Conservation (phyloP, 2,797 vertebrate species). For the Prunella strophiata region DNA sequence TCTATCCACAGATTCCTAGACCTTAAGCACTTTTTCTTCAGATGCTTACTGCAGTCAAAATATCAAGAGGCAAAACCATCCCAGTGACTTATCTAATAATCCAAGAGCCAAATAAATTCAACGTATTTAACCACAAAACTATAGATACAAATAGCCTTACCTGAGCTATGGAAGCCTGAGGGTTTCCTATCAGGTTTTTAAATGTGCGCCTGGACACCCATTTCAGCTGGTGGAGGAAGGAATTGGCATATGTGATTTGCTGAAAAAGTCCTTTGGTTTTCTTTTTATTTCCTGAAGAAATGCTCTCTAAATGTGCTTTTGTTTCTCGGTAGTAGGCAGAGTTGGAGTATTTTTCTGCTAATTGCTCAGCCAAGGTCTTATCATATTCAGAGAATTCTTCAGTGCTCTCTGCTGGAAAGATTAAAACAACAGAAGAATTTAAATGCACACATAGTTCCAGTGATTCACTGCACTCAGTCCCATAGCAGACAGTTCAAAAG, state of each 20-base stretch:
- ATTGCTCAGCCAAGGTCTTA: constrained; percentile 78
- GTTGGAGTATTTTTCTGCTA: constrained; percentile 82
- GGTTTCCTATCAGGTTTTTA: constrained; percentile 88
- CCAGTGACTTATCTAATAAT: neutral
- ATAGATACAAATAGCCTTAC: constrained; percentile 60
- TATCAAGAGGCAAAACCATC: neutral
- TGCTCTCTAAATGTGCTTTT: constrained; percentile 77
- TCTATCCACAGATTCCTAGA: neutral
- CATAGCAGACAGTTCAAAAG: neutral
- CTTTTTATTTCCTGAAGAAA: constrained; percentile 68
- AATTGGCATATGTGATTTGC: constrained; percentile 83
- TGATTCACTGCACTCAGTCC: neutral
- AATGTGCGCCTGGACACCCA: constrained; percentile 90
- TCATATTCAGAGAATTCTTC: neutral
- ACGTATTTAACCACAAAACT: fast-evolving
- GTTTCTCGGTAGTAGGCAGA: constrained; percentile 80
- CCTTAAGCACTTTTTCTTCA: neutral
- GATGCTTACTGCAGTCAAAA: neutral
- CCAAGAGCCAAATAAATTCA: neutral
- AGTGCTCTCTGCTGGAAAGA: constrained; percentile 16
- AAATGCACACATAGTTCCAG: neutral
- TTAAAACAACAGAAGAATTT: neutral
- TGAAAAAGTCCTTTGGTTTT: constrained; percentile 42
- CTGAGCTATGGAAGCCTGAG: constrained; percentile 91
- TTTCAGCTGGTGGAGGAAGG: constrained; percentile 88